Conservation (phyloP, 2,797 vertebrate species). For the Darevskia mixta region DNA sequence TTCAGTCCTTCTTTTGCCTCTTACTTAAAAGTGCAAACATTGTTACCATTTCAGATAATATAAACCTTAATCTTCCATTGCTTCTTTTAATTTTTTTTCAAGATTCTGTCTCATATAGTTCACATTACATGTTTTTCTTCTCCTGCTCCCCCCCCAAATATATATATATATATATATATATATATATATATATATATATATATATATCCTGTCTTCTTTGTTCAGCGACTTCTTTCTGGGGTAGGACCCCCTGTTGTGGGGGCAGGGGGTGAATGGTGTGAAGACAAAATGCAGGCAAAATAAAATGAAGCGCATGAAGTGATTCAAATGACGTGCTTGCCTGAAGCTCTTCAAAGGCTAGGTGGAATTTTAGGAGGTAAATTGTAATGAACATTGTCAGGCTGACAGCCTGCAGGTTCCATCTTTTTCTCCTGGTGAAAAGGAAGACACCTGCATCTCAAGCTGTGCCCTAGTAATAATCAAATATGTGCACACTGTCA, state of each 20-base stretch:
- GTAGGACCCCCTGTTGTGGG: not conserved
- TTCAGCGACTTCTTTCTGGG: not conserved
- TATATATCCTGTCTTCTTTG: not conserved
- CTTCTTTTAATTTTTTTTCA: not conserved
- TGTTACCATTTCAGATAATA: not conserved
- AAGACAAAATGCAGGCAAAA: not conserved
- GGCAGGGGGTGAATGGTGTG: not conserved
- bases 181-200: too few relatives aligned
- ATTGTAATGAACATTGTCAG: constrained; percentile 9
- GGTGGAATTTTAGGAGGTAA: constrained; percentile 1
- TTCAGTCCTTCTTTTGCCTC: too few relatives aligned
- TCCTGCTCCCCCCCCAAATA: too few relatives aligned
- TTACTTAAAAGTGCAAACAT: not conserved
- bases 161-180: too few relatives aligned
- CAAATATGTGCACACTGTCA: not conserved
- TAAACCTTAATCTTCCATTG: not conserved
- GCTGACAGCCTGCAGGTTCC: constrained; percentile 17
- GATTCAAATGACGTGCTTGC: not conserved
- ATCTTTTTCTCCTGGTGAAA: not conserved
- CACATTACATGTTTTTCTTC: accelerated
- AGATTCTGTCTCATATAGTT: not conserved
- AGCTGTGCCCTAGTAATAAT: not conserved
- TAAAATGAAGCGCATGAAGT: constrained; percentile 2
- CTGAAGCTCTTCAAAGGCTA: constrained; percentile 21
- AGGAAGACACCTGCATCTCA: constrained; percentile 17